These are phyloP conservation scores for Lamprotornis superbus DNA, from an alignment of 2,113 vertebrate species.

Conservation along the genomic window DNA sequence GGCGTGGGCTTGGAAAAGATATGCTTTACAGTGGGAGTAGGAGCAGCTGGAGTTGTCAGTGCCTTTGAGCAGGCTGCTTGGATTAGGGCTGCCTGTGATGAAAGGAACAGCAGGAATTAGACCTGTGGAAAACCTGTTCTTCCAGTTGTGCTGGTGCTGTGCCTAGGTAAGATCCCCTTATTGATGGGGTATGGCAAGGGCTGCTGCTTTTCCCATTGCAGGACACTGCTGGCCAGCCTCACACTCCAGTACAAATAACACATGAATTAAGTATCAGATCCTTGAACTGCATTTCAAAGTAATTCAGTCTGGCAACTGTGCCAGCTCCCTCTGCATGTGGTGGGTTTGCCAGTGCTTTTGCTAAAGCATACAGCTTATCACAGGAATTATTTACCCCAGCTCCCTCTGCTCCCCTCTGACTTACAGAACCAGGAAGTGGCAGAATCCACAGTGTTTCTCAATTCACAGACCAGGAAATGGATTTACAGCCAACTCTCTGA, in stretches of 20 bases:
- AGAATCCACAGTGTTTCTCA: background rate
- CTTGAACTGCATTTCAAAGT: background rate
- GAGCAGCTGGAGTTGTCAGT: background rate
- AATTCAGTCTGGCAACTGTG: background rate
- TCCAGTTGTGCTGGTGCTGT: background rate
- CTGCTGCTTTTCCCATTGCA: background rate
- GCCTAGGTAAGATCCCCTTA: accelerated
- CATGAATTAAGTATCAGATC: background rate
- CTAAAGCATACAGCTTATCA: background rate
- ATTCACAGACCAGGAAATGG: background rate
- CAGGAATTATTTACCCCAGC: background rate
- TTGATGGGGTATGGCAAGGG: background rate
- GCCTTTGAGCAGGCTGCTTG: background rate
- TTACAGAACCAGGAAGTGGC: background rate
- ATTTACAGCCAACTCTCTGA: background rate
- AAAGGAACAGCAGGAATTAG: background rate
- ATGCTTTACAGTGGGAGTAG: background rate
- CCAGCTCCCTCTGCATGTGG: background rate
- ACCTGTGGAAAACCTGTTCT: background rate
- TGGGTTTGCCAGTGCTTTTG: background rate
- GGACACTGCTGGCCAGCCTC: background rate
- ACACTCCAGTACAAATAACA: background rate
- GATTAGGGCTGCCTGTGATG: background rate
- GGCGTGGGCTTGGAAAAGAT: background rate
- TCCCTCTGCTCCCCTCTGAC: background rate